These are phyloP conservation scores for Melinaea menophilus DNA, from an alignment of 2,888 invertebrate genomes.

Conservation along the genomic window DNA sequence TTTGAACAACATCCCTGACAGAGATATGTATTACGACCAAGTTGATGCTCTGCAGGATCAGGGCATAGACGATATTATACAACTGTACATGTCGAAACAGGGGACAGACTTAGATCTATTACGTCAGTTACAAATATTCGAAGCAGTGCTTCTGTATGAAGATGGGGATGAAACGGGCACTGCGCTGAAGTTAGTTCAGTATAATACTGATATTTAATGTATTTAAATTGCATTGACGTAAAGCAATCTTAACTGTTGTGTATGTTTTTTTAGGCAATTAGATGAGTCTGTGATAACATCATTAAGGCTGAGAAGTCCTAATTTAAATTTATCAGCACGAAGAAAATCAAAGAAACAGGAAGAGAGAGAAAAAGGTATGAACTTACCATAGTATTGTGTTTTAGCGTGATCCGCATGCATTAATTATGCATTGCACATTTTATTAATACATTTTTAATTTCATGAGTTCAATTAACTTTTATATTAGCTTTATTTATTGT, in stretches of 20 bases:
- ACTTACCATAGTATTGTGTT: conserved; percentile 5
- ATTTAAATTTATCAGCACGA: conserved; percentile 79
- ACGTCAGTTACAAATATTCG: conserved; percentile 96
- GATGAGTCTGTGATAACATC: conserved; percentile 85
- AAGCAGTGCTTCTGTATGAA: conserved; percentile 93
- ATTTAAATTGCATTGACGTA: not conserved
- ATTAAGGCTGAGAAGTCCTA: conserved; percentile 76
- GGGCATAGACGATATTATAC: conserved; percentile 91
- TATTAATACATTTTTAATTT: conserved; percentile 11
- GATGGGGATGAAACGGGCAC: conserved; percentile 83
- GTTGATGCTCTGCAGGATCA: conserved; percentile 97
- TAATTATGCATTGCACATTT: conserved; percentile 21
- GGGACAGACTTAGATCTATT: conserved; percentile 95
- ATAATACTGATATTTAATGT: conserved; percentile 2
- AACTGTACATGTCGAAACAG: conserved; percentile 92
- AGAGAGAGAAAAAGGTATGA: conserved; percentile 84
- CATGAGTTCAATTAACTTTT: conserved; percentile 10
- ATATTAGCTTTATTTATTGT: conserved; percentile 17
- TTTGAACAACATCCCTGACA: conserved; percentile 94
- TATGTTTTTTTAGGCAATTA: conserved; percentile 70
- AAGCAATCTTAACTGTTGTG: not conserved
- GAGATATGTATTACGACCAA: conserved; percentile 98
- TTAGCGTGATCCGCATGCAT: conserved; percentile 18
- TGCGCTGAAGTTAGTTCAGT: conserved; percentile 72
- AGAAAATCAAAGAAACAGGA: conserved; percentile 82